Evolutionary conservation across 2,888 invertebrate species (phyloP).

Genomic region (Brachyopa scutellaris): DNA sequence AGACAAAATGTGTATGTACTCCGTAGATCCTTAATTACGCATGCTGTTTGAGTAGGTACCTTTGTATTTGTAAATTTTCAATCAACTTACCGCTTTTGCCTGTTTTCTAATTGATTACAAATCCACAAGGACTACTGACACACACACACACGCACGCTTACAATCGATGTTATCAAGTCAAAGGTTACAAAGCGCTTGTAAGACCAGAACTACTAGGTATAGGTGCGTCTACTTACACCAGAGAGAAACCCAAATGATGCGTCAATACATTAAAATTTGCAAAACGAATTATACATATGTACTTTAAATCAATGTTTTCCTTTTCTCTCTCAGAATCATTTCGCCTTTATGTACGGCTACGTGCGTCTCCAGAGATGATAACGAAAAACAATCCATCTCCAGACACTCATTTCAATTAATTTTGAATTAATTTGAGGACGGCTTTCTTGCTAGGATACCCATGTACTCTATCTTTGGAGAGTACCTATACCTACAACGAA

Average conservation of each 20-base stretch:
- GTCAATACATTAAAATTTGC: conserved; percentile 15
- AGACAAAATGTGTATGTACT: too few relatives aligned
- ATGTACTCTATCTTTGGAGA: not conserved
- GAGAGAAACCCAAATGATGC: not conserved
- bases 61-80: too few relatives aligned
- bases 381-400: conserved; percentile 5
- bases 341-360: not conserved
- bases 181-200: too few relatives aligned
- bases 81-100: too few relatives aligned
- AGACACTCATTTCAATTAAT: conserved; percentile 39
- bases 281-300: conserved; percentile 18
- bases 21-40: too few relatives aligned
- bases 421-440: conserved; percentile 15
- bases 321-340: not conserved
- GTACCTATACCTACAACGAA: not conserved
- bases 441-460: conserved; percentile 9
- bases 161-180: too few relatives aligned
- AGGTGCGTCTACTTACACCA: too few relatives aligned
- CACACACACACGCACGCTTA: too few relatives aligned
- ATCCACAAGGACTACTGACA: too few relatives aligned
- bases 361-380: not conserved
- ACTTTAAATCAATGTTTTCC: conserved; percentile 4
- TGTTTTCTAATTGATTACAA: too few relatives aligned
- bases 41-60: too few relatives aligned
- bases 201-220: too few relatives aligned